Evolutionary conservation across 2,113 vertebrate species (phyloP).

Genomic region (Danio rerio): GRCz12tu NC_133176.1:38781001-38781500

Average conservation of each 20-base stretch:
- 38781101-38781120: constrained; percentile 93
- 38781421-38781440: constrained; percentile 93
- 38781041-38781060: constrained; percentile 93
- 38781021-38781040: constrained; percentile 93
- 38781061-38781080: constrained; percentile 87
- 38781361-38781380: constrained; percentile 97
- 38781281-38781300: constrained; percentile 90
- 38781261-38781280: constrained; percentile 84
- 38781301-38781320: constrained; percentile 94
- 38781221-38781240: constrained; percentile 91
- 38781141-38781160: constrained; percentile 89
- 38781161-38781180: constrained; percentile 89
- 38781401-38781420: constrained; percentile 94
- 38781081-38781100: constrained; percentile 94
- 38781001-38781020: constrained; percentile 91
- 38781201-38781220: constrained; percentile 93
- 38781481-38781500: constrained; percentile 92
- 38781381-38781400: constrained; percentile 96
- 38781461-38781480: constrained; percentile 84
- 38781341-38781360: constrained; percentile 92
- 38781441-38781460: constrained; percentile 92
- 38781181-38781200: constrained; percentile 80
- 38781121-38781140: constrained; percentile 78
- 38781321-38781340: constrained; percentile 95
- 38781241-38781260: constrained; percentile 89